Conservation (phyloP, 2,797 vertebrate genomes). For the Podargus strigoides region DNA sequence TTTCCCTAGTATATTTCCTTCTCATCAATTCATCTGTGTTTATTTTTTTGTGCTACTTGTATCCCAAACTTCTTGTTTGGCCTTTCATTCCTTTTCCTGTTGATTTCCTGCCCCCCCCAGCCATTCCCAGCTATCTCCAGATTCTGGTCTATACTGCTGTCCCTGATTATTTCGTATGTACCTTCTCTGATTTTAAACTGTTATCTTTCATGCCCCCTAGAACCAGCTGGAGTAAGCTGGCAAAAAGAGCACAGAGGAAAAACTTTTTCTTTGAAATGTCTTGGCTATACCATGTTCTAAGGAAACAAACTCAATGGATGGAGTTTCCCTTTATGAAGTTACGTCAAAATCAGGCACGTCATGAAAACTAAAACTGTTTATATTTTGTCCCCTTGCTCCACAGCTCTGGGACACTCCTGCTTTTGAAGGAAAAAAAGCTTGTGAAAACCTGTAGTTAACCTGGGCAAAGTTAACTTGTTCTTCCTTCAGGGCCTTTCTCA, state of each 20-base stretch:
- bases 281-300: not conserved
- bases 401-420: not conserved
- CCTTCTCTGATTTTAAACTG: not conserved
- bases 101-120: not conserved
- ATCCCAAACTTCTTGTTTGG: not conserved
- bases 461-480: rapidly evolving
- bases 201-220: not conserved
- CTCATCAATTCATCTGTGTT: not conserved
- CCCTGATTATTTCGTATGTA: not conserved
- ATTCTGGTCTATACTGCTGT: not conserved
- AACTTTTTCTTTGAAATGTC: not conserved
- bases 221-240: not conserved
- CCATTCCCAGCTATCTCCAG: not conserved
- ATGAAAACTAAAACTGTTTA: not conserved
- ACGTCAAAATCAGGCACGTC: not conserved
- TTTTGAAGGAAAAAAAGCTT: not conserved
- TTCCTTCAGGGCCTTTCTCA: not conserved
- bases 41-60: not conserved
- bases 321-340: not conserved
- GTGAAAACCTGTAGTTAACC: not conserved
- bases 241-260: not conserved
- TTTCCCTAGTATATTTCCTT: not conserved
- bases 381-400: not conserved
- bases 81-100: not conserved
- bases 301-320: not conserved